Evolutionary conservation across 2,888 invertebrate genomes (phyloP), one percentile per base, ranked within the genome.

Genomic region (Pristionchus mayeri): DNA sequence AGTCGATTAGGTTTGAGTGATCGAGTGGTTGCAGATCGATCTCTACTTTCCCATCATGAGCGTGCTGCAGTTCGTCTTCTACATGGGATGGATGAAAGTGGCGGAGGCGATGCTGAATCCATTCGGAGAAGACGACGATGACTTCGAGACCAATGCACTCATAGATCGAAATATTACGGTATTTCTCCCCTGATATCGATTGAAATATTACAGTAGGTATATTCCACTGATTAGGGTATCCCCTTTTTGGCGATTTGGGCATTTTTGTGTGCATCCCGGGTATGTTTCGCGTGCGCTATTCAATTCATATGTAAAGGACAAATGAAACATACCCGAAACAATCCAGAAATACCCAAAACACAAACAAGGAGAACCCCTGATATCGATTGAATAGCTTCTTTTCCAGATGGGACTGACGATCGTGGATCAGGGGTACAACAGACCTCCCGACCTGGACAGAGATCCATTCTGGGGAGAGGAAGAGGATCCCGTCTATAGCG

Each of bases 71-170:
- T 90, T 91, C 78, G 52, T 91, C 18, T 88, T 90, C 54, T 85
- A 88, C 3, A 85, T 89, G 50, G 78, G 81, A 9, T 81, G 88
- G 85, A 86, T 87, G 86, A 87, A 91, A 86, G 90, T 91, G 11
- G 91, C 91, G 3, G 91, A 91, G 79, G 91, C 91, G 30, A 84
- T 91, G n/a, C 86, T 91, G 16, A 92, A 92, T 84, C 91, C 91
- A 0, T 81, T 92, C 11, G 91, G 91, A n/a, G 91, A 91, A 76
- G 91, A 91, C 79, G 91, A 91, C 76, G 91, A 91, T 81, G 91
- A 91, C 78, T 88, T 91, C 57, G 91, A 91, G 84, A 85, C 86
- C 24, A 89, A 89, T 80, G 87, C 86, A 85, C 87, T 89, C 52
- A 89, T 89, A 48, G 89, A 89, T 75, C 87, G 88, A 71, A 89